Conservation (phyloP, 2,888 invertebrate species). For the Tiliacea citrago region DNA sequence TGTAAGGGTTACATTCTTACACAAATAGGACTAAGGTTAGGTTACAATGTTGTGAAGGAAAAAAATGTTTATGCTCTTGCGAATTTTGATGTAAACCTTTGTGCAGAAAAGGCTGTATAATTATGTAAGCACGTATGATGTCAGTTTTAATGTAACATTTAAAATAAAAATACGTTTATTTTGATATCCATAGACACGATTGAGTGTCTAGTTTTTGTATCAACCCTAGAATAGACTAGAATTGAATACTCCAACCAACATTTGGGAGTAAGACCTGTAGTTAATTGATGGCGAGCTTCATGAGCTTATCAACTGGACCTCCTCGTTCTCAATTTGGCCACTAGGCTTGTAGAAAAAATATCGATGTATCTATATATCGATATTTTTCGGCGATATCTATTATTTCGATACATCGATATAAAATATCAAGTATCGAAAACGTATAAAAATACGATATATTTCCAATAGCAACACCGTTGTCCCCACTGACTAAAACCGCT, state of each 20-base stretch:
- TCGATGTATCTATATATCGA: too few relatives aligned
- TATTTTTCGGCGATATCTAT: too few relatives aligned
- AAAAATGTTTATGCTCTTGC: neutral
- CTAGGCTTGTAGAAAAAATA: too few relatives aligned
- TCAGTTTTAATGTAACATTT: neutral
- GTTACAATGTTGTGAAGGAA: constrained; percentile 13
- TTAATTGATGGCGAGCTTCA: neutral
- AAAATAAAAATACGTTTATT: neutral
- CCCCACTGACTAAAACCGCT: too few relatives aligned
- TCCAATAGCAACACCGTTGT: too few relatives aligned
- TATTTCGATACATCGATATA: too few relatives aligned
- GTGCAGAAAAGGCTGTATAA: neutral
- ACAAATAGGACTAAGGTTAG: constrained; percentile 47
- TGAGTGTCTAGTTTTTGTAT: neutral
- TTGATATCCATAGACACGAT: neutral
- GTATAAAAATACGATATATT: too few relatives aligned
- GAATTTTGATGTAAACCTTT: neutral
- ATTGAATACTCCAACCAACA: too few relatives aligned
- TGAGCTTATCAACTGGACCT: neutral
- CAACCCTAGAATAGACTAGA: too few relatives aligned
- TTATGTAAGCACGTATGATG: too few relatives aligned
- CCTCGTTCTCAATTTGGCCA: neutral
- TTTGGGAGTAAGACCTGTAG: too few relatives aligned
- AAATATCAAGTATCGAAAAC: too few relatives aligned
- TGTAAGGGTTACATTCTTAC: constrained; percentile 58